phyloP scores from a whole-genome alignment of 2,888 invertebrate genomes.

The Bellardia pandia region DNA sequence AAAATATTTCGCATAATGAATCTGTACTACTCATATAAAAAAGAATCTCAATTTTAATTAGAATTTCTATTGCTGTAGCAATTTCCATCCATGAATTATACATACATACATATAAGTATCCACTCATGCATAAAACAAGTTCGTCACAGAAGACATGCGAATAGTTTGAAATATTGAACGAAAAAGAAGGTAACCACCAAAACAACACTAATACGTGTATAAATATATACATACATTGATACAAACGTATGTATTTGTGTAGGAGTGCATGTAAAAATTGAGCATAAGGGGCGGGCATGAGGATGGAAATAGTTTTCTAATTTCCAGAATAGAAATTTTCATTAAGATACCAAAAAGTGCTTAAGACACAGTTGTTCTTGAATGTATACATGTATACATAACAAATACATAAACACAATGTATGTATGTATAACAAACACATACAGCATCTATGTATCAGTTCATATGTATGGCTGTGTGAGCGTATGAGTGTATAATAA shows the following conservation, averaged over 20 bases:
- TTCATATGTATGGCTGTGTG: neutral
- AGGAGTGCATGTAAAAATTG: neutral
- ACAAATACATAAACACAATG: neutral
- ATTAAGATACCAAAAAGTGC: slow-evolving; percentile 54
- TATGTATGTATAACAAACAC: neutral
- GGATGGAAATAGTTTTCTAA: slow-evolving; percentile 70
- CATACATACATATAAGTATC: slow-evolving; percentile 20
- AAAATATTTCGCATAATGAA: too few species aligned
- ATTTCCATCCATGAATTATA: neutral
- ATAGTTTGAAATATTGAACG: slow-evolving; percentile 39
- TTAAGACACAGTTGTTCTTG: slow-evolving; percentile 63
- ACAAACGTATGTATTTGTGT: slow-evolving; percentile 6
- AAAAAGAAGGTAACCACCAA: slow-evolving; percentile 57
- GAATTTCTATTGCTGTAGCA: neutral
- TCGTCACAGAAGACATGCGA: slow-evolving; percentile 44
- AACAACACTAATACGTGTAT: slow-evolving; percentile 30
- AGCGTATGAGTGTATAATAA: slow-evolving; percentile 30
- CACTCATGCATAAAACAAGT: slow-evolving; percentile 57
- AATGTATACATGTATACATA: neutral
- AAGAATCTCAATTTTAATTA: neutral
- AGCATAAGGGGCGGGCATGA: neutral
- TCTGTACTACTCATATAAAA: neutral
- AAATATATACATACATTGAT: neutral
- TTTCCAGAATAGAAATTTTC: slow-evolving; percentile 68
- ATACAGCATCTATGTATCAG: neutral